A percentile compares a stretch with the other conserved stretches of the same genome.
phyloP scores from a whole-genome alignment of 2,888 invertebrate species.

The Dinocampus coccinellae region DNA sequence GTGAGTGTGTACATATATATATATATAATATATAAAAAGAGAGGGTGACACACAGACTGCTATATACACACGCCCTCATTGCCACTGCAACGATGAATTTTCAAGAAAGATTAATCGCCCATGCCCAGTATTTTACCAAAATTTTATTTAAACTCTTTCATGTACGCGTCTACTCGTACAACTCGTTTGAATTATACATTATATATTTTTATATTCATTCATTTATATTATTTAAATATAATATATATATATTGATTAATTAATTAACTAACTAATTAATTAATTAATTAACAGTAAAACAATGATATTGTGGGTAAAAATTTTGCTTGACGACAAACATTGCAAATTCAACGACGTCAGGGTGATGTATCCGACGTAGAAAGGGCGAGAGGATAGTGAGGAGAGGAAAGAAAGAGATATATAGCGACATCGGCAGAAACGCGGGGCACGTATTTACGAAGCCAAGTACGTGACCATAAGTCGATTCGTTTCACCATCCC shows the following conservation, averaged over 20 bases:
- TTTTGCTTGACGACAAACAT: not conserved
- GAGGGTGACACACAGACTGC: constrained; percentile 21
- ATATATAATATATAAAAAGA: no score
- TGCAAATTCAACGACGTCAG: no score
- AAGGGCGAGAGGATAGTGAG: no score
- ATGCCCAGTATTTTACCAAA: constrained; percentile 22
- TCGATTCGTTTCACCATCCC: constrained; percentile 31
- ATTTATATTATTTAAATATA: no score
- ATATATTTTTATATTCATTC: not conserved
- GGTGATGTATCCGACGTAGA: no score
- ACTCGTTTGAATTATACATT: not conserved
- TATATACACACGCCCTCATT: constrained; percentile 19
- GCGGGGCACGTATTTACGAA: constrained; percentile 29
- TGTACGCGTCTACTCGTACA: not conserved
- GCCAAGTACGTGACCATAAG: constrained; percentile 45
- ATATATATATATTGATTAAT: no score
- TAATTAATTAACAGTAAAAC: not conserved
- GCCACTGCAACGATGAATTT: constrained; percentile 33
- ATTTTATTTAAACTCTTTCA: constrained; percentile 17
- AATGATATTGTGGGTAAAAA: not conserved
- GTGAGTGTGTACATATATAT: constrained; percentile 21
- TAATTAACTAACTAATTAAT: no score
- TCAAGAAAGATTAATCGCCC: constrained; percentile 37
- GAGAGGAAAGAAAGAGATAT: constrained; percentile 3
- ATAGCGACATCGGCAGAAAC: constrained; percentile 20